Evolutionary conservation across 2,113 vertebrate genomes (phyloP), one percentile per base, ranked within the genome.

Genomic region (Python bivittatus): DNA sequence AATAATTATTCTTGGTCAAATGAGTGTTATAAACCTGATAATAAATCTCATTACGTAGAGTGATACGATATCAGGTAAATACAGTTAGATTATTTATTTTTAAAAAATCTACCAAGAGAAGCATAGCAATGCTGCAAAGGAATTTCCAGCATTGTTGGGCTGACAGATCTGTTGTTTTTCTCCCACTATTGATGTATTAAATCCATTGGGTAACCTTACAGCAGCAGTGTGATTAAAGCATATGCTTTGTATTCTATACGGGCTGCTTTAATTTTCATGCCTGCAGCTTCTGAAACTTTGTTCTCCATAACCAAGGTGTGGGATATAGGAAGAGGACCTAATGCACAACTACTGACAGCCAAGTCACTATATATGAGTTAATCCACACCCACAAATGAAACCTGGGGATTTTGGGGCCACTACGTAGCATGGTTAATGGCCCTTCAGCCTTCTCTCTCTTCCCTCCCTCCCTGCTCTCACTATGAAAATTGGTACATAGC

Each of bases 321-420:
- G 88, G 93, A 42, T 89, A 93, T 1, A 84, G 79, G 93, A 96
- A 96, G 56, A 93, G 93, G 93, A 97, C 93, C 72, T 93, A 94
- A 95, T 91, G 57, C 0, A 12, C n/a, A 25, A 42, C 86, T 83
- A 48, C 90, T 84, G 92, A 64, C 60, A 94, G 0, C 8, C 68
- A 93, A 38, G 38, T 72, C 94, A 61, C 44, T 92, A 94, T 57
- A 94, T 88, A 85, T 94, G 86, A 96, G 91, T 95, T 89, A 96
- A 95, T 92, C 86, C 10, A 79, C 91, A 90, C 86, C 93, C 94
- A 86, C 90, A 94, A 92, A 72, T 93, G 38, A 89, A n/a, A 92
- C 33, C n/a, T 61, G 29, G 91, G 17, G 95, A 93, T 91, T 85
- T 15, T 88, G 58, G 92, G 60, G 86, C 17, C 72, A 91, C 17